Evolutionary conservation across 2,888 invertebrate species (phyloP).

Genomic region (Drosophila cognata): DNA sequence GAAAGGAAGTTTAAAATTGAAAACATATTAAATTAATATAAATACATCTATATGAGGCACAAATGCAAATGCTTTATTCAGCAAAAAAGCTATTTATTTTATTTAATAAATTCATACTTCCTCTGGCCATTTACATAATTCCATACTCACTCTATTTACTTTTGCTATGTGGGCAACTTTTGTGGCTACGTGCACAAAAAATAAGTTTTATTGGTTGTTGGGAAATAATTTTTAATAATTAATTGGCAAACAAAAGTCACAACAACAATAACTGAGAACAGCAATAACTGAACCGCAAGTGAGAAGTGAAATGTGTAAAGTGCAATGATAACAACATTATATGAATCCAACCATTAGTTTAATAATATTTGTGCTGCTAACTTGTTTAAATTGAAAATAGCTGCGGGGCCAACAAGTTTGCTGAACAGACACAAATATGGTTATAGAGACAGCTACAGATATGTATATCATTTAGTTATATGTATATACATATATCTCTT

Average conservation of each 20-base stretch:
- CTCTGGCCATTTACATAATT: not conserved
- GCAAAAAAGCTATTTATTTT: not conserved
- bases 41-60: not conserved
- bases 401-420: conserved; percentile 24
- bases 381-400: conserved; percentile 64
- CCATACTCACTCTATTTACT: too few species aligned
- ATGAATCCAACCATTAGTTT: conserved; percentile 51
- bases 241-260: conserved; percentile 1
- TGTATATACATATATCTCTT: not conserved
- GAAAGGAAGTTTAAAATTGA: not conserved
- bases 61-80: not conserved
- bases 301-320: not conserved
- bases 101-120: not conserved
- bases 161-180: not conserved
- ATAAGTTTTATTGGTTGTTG: conserved; percentile 23
- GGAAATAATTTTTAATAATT: conserved; percentile 5
- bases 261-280: not conserved
- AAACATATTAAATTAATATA: not conserved
- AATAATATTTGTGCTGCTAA: conserved; percentile 74
- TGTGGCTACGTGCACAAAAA: not conserved
- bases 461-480: too few species aligned
- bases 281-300: not conserved
- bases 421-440: conserved; percentile 4
- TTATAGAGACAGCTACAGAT: not conserved
- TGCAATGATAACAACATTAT: conserved; percentile 11